Conservation (phyloP, 2,888 invertebrate genomes). For the Tetramorium bicarinatum region DNA sequence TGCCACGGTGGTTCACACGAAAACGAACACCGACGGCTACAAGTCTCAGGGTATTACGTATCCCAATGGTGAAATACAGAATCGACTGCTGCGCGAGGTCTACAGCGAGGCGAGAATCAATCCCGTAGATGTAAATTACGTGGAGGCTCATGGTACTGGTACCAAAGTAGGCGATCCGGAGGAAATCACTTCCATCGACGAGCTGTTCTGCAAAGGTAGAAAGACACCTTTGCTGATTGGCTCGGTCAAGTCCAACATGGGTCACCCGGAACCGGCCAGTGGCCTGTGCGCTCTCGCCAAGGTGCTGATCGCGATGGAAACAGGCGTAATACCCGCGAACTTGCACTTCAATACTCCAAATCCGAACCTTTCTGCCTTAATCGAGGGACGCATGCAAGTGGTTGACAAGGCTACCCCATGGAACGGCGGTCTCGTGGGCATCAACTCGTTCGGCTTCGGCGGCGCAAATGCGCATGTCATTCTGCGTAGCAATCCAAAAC, state of each 20-base stretch:
- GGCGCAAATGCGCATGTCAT: constrained; percentile 98
- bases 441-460: constrained; percentile 99
- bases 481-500: constrained; percentile 92
- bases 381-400: constrained; percentile 96
- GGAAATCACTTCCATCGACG: constrained; percentile 97
- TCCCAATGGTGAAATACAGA: constrained; percentile 94
- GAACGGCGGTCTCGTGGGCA: constrained; percentile 96
- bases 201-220: constrained; percentile 95
- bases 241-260: constrained; percentile 99
- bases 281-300: constrained; percentile 97
- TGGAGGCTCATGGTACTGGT: constrained; percentile 99
- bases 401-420: constrained; percentile 93
- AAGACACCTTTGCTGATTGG: constrained; percentile 95
- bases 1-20: constrained; percentile 95
- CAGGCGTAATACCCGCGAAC: constrained; percentile 95
- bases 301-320: constrained; percentile 97
- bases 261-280: constrained; percentile 98
- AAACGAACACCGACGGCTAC: constrained; percentile 96
- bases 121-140: constrained; percentile 94
- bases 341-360: constrained; percentile 96
- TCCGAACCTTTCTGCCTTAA: constrained; percentile 95
- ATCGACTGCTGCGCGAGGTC: constrained; percentile 93
- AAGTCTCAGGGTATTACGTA: constrained; percentile 97
- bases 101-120: constrained; percentile 94
- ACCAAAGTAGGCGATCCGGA: constrained; percentile 99